Conservation (phyloP, 2,888 invertebrate genomes). For the Drosophila affinis region DNA sequence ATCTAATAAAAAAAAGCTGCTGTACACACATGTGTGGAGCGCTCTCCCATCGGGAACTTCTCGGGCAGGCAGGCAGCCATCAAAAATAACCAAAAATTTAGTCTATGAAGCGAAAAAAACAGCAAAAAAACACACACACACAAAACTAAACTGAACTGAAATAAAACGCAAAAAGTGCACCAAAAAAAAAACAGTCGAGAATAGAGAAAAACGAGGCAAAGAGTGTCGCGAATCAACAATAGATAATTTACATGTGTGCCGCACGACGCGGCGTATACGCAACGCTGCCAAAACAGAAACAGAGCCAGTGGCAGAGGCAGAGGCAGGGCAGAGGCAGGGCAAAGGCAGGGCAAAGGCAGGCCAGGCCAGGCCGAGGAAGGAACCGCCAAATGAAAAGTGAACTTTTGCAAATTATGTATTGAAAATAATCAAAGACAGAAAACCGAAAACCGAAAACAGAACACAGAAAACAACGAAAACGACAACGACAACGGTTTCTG, state of each 20-base stretch:
- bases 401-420: conserved; percentile 14
- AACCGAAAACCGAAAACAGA: conserved; percentile 13
- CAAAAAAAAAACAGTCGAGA: conserved; percentile 19
- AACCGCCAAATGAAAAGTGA: conserved; percentile 27
- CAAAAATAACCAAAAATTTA: conserved; percentile 48
- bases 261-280: conserved; percentile 61
- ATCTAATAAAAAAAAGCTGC: conserved; percentile 66
- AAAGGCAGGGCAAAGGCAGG: neutral
- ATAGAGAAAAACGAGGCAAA: conserved; percentile 10
- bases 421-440: conserved; percentile 23
- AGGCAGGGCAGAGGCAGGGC: conserved; percentile 1
- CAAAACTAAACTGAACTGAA: conserved; percentile 1
- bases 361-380: neutral
- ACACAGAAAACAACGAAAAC: conserved; percentile 1
- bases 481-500: conserved; percentile 28
- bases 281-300: conserved; percentile 28
- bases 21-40: conserved; percentile 56
- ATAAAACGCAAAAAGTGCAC: conserved; percentile 43
- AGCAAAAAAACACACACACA: neutral
- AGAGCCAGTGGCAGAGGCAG: conserved; percentile 17
- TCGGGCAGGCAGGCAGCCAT: conserved; percentile 32
- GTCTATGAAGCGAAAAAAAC: conserved; percentile 17
- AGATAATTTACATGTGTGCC: conserved; percentile 32
- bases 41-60: conserved; percentile 34
- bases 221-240: conserved; percentile 20